Conservation (phyloP, 2,888 invertebrate genomes). For the Ectemnius cavifrons region DNA sequence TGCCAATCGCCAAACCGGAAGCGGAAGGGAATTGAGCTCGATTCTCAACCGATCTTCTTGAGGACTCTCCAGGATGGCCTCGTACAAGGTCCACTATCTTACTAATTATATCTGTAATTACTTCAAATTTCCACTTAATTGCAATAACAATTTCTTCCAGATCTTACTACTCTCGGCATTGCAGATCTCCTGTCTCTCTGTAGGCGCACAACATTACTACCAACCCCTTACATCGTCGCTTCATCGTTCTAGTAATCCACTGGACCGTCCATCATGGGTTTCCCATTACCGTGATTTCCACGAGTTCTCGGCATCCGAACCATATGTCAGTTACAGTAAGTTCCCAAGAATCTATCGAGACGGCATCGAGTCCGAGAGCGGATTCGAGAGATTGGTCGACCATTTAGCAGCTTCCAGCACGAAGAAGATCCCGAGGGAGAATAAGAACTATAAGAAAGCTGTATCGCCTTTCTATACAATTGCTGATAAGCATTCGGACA, state of each 20-base stretch:
- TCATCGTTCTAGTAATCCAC: conserved; percentile 13
- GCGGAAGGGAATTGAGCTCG: conserved; percentile 33
- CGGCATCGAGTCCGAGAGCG: conserved; percentile 2
- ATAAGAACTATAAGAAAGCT: conserved; percentile 63
- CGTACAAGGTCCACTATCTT: conserved; percentile 48
- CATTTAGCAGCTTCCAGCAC: conserved; percentile 14
- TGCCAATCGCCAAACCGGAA: conserved; percentile 57
- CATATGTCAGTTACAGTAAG: conserved; percentile 16
- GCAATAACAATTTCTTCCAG: not conserved
- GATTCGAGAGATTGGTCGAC: conserved; percentile 20
- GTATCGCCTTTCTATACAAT: conserved; percentile 51
- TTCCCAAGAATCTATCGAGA: conserved; percentile 13
- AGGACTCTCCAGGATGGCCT: conserved; percentile 52
- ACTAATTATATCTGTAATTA: not conserved
- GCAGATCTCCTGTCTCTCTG: conserved; percentile 40
- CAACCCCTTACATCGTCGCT: conserved; percentile 41
- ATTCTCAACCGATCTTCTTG: conserved; percentile 9
- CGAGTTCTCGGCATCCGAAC: conserved; percentile 42
- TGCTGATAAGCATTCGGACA: conserved; percentile 47
- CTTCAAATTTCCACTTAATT: not conserved
- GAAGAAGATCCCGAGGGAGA: conserved; percentile 62
- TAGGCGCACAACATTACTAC: conserved; percentile 45
- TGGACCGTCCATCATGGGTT: conserved; percentile 24
- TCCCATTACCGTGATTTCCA: conserved; percentile 28
- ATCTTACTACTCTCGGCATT: conserved; percentile 53